Evolutionary conservation across 2,113 vertebrate genomes (phyloP).

Genomic region (Lepidothrix coronata): DNA sequence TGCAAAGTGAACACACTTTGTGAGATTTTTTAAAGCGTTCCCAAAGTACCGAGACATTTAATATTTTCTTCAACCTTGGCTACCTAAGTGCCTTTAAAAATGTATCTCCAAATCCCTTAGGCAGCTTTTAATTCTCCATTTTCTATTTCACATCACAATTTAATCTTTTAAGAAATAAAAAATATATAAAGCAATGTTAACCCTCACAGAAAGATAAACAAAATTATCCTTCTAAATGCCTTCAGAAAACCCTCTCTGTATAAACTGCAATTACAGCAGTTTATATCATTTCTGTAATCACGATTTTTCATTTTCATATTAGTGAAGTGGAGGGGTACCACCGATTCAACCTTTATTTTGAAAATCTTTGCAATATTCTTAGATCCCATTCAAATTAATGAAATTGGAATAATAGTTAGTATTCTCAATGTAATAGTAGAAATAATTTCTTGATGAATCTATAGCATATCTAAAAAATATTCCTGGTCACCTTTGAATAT

Average conservation of each 20-base stretch:
- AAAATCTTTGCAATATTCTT: neutral
- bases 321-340: neutral
- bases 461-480: neutral
- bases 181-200: neutral
- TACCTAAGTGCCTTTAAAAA: neutral
- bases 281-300: neutral
- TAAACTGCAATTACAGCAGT: neutral
- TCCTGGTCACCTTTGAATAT: neutral
- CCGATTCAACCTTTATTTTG: neutral
- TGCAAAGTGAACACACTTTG: neutral
- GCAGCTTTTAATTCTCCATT: neutral
- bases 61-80: neutral
- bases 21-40: neutral
- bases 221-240: neutral
- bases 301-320: accelerated
- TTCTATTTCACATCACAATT: neutral
- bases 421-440: neutral
- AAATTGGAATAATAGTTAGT: neutral
- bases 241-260: neutral
- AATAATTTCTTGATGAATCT: neutral
- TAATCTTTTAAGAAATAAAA: neutral
- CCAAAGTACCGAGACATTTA: neutral
- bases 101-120: neutral
- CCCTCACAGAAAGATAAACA: neutral
- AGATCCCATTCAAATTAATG: neutral